Conservation (phyloP, 2,797 vertebrate genomes). For the Hoplostethus atlanticus region DNA sequence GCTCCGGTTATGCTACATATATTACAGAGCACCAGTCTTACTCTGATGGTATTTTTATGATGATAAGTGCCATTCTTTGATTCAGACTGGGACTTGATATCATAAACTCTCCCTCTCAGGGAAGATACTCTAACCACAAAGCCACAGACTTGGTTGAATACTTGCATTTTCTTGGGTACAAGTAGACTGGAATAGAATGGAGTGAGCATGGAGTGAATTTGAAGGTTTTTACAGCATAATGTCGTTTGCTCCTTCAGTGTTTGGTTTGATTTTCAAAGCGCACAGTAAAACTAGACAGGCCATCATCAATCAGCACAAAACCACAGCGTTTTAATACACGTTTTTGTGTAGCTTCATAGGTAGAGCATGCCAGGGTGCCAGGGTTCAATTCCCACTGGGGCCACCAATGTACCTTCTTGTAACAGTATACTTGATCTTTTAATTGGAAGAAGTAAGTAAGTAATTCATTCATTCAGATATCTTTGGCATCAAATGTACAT, state of each 20-base stretch:
- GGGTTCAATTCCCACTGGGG: no score
- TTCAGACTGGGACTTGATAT: conserved; percentile 19
- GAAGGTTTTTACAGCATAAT: no score
- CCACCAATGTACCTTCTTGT: no score
- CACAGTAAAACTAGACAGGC: no score
- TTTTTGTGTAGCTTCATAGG: no score
- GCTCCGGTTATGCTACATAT: no score
- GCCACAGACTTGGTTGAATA: conserved; percentile 13
- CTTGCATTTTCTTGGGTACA: not conserved
- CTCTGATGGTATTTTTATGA: conserved; percentile 15
- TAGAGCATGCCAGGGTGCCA: no score
- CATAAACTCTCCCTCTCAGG: conserved; percentile 1
- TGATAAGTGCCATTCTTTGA: conserved; percentile 32
- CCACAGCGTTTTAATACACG: no score
- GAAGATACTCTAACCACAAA: conserved; percentile 7
- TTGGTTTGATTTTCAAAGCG: no score
- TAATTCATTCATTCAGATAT: not conserved
- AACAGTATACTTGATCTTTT: not conserved
- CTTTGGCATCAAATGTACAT: not conserved
- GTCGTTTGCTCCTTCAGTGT: no score
- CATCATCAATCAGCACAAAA: no score
- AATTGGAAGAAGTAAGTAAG: not conserved
- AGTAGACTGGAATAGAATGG: not conserved
- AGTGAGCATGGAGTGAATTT: not conserved
- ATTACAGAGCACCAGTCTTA: not conserved